Conservation (phyloP, 2,113 vertebrate genomes). For the Gorsachius goisagi region DNA sequence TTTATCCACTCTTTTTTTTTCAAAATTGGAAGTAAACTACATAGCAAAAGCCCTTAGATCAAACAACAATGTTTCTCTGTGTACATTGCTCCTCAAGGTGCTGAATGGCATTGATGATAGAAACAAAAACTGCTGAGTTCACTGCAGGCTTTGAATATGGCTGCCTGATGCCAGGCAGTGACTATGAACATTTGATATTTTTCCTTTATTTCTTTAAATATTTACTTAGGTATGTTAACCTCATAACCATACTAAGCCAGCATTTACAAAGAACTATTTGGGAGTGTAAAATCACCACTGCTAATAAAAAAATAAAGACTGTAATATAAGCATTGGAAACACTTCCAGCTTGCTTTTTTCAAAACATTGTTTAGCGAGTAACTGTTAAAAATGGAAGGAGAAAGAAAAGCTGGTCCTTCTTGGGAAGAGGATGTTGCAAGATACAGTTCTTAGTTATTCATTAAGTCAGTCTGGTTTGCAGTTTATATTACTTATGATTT, state of each 20-base stretch:
- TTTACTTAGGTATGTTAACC: neutral
- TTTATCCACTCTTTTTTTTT: neutral
- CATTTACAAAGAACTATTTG: neutral
- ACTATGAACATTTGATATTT: neutral
- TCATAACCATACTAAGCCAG: neutral
- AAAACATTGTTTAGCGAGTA: neutral
- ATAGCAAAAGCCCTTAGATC: neutral
- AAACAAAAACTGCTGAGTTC: neutral
- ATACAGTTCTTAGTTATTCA: neutral
- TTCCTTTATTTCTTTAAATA: slow-evolving; percentile 6
- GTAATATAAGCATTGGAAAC: neutral
- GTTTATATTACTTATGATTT: neutral
- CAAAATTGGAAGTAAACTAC: neutral
- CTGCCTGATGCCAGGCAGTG: neutral
- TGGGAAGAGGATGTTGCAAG: neutral
- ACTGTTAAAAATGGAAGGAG: neutral
- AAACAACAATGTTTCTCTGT: neutral
- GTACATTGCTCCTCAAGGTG: neutral
- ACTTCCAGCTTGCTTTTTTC: neutral
- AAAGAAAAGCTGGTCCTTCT: neutral
- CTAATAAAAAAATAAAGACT: neutral
- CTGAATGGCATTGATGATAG: neutral
- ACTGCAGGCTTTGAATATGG: neutral
- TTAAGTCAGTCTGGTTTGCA: neutral
- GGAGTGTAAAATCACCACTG: neutral